Conservation (phyloP, 2,797 vertebrate species). For the Phylloscopus collybita region DNA sequence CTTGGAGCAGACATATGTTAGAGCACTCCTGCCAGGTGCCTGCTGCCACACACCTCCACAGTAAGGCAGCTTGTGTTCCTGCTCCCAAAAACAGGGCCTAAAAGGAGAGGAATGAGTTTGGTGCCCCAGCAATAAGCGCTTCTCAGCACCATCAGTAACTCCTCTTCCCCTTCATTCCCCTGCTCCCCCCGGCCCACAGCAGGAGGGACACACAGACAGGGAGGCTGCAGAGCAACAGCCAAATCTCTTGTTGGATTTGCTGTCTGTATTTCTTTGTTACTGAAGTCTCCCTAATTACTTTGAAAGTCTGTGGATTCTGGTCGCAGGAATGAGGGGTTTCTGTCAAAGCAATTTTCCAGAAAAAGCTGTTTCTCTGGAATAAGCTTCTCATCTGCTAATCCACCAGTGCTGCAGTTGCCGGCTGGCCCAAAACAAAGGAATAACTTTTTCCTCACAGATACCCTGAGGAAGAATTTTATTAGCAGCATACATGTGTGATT, state of each 20-base stretch:
- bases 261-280: background rate
- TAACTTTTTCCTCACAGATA: background rate
- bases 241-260: background rate
- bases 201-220: background rate
- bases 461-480: conserved; percentile 10
- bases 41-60: rapidly evolving
- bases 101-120: background rate
- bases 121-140: background rate
- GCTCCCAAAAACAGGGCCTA: background rate
- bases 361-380: conserved; percentile 26
- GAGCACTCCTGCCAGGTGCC: background rate
- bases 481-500: background rate
- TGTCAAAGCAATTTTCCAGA: conserved; percentile 50
- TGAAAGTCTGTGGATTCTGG: conserved; percentile 11
- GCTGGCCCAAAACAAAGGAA: background rate
- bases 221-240: background rate
- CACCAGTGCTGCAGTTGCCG: rapidly evolving
- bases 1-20: rapidly evolving
- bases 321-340: background rate
- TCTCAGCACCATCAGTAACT: background rate
- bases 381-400: conserved; percentile 17
- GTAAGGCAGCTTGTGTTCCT: rapidly evolving
- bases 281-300: background rate
- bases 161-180: background rate
- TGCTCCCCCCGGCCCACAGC: background rate